Conservation (phyloP, 1,140 invertebrate species). For the Cotesia chilonis region DNA sequence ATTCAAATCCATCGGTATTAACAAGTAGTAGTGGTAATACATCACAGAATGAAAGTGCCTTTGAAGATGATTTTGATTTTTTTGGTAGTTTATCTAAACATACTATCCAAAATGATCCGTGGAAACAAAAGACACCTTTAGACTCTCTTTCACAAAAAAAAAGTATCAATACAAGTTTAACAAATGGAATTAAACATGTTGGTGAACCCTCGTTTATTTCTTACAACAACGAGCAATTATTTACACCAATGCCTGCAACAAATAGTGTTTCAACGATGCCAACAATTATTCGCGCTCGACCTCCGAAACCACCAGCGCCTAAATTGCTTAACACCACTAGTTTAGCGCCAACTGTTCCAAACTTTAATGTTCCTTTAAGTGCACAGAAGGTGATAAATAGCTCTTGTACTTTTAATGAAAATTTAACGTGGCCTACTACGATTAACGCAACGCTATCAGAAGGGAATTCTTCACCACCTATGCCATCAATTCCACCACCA, state of each 20-base stretch:
- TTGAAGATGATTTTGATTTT: conserved; percentile 80
- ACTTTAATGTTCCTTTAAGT: conserved; percentile 24
- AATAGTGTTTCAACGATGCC: conserved; percentile 61
- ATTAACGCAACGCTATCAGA: conserved; percentile 44
- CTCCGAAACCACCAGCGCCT: conserved; percentile 48
- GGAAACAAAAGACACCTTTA: conserved; percentile 50
- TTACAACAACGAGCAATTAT: conserved; percentile 48
- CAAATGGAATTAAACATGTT: conserved; percentile 44
- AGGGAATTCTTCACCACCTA: conserved; percentile 72
- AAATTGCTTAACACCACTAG: conserved; percentile 43
- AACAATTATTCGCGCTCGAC: conserved; percentile 72
- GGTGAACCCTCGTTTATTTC: conserved; percentile 55
- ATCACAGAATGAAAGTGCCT: conserved; percentile 78
- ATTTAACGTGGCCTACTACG: conserved; percentile 5
- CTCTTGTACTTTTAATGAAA: not conserved
- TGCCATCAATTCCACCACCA: conserved; percentile 79
- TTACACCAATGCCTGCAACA: conserved; percentile 21
- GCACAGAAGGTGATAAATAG: not conserved
- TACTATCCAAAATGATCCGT: conserved; percentile 55
- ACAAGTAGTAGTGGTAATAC: conserved; percentile 72
- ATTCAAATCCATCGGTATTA: conserved; percentile 68
- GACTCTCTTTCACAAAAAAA: conserved; percentile 56
- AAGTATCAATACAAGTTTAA: conserved; percentile 32
- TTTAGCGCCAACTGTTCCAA: conserved; percentile 41
- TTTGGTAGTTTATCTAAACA: conserved; percentile 54